These are phyloP conservation scores for Zingel zingel DNA, from an alignment of 2,113 vertebrate genomes.

Conservation along the genomic window DNA sequence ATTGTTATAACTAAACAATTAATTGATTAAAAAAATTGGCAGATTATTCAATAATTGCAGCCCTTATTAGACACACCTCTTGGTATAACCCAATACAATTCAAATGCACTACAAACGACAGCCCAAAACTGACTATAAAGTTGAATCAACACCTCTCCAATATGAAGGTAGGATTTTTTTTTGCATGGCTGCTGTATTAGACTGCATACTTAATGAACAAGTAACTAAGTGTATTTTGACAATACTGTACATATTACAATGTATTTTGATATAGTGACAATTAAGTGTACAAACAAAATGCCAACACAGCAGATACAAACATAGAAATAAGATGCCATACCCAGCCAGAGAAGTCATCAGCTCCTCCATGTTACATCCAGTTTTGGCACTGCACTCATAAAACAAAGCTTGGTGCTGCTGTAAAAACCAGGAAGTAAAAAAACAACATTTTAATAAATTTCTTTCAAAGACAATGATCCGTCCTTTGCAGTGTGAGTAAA, in stretches of 20 bases:
- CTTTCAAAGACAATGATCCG: not conserved
- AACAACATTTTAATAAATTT: too few relatives aligned
- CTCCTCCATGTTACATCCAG: slow-evolving; percentile 82
- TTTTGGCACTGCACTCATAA: slow-evolving; percentile 88
- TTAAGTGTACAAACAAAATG: slow-evolving; percentile 9
- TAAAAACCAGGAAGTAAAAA: slow-evolving; percentile 13
- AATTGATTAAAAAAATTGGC: not conserved
- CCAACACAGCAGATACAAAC: not conserved
- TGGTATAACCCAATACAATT: not conserved
- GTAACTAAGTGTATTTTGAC: not conserved
- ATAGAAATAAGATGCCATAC: slow-evolving; percentile 64
- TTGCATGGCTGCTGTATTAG: not conserved
- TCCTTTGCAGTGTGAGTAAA: not conserved
- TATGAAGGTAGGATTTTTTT: not conserved
- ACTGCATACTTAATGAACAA: not conserved
- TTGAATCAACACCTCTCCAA: not conserved
- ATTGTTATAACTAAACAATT: not conserved
- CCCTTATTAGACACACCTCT: not conserved
- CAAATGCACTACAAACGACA: not conserved
- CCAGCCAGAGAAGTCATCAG: slow-evolving; percentile 86
- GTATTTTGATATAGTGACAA: not conserved
- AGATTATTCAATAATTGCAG: not conserved
- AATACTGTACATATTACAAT: too few relatives aligned
- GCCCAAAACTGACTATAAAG: not conserved
- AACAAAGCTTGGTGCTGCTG: slow-evolving; percentile 88